Conservation (phyloP, 2,797 vertebrate species). For the Fundulus diaphanus region DNA sequence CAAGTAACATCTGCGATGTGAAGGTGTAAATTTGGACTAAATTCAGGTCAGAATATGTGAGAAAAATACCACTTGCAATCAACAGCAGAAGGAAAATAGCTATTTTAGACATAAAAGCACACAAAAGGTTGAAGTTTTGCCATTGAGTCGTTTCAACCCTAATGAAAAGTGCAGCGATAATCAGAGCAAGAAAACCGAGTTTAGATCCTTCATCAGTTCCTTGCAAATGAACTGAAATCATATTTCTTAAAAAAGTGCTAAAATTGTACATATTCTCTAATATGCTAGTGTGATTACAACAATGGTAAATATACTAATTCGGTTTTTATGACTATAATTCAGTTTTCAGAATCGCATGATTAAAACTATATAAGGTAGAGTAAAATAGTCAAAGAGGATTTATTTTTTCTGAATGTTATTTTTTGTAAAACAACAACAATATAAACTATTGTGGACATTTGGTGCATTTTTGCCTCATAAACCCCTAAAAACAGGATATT, state of each 20-base stretch:
- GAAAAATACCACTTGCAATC: slow-evolving; percentile 58
- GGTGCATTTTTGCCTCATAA: not conserved
- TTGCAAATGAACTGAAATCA: not conserved
- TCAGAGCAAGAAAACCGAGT: slow-evolving; percentile 23
- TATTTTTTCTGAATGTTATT: too few species aligned
- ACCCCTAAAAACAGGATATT: not conserved
- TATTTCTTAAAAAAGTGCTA: not conserved
- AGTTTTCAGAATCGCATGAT: not conserved
- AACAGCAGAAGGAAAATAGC: slow-evolving; percentile 32
- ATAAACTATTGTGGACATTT: not conserved
- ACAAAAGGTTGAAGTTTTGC: slow-evolving; percentile 15
- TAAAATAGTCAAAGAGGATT: too few species aligned
- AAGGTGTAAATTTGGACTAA: slow-evolving; percentile 58
- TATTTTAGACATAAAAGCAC: slow-evolving; percentile 13
- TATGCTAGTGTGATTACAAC: not conserved
- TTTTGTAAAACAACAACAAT: too few species aligned
- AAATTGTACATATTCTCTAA: not conserved
- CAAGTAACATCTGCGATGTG: slow-evolving; percentile 62
- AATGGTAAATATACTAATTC: not conserved
- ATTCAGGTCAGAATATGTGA: slow-evolving; percentile 60
- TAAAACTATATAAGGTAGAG: not conserved
- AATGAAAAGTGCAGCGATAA: slow-evolving; percentile 67
- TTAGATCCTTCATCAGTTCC: not conserved
- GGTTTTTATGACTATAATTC: too few species aligned
- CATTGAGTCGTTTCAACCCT: slow-evolving; percentile 41